Base-by-base conservation (phyloP, 2,797 vertebrate species). In the Sciurus vulgaris region DNA sequence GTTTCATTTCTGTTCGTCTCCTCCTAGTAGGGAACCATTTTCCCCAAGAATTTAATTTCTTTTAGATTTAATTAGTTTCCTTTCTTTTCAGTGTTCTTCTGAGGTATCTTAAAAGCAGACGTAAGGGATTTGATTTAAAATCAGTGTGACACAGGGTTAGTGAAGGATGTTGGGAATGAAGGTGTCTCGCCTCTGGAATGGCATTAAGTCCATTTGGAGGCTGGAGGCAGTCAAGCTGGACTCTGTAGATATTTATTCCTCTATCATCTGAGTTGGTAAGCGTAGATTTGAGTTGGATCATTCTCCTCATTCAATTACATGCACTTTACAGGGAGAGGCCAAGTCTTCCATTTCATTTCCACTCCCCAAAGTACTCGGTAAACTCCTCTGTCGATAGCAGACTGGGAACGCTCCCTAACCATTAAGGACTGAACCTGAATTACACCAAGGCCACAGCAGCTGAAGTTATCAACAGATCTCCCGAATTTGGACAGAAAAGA, bases 1-100 rank as follows among this genome's bases (percentile, higher is more conserved):
- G 20, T 56, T 93, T 89, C n/a, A 18, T 65, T 67, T 65, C 59
- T 84, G 7, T 82, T 77, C 85, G 56, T 76, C n/a, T 94, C 13
- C 67, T 91, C 18, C 38, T 77, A 65, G 11, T 38, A 17, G 9
- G 1, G 51, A 51, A 41, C 24, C 67, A 54, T 65, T 72, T 63
- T 89, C 26, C 67, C 44, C 65, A 30, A 77, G n/a, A 89, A 70
- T 93, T 96, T 92, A 49, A 94, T 96, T 96, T 95, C 5, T 95
- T 90, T 96, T 41, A 88, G 69, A 13, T 72, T 92, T 96, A 87
- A 88, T 85, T 95, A 70, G 74, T 74, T 88, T 70, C 56, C 35
- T 94, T 93, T 87, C 35, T 95, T 78, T 85, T 74, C 44, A 28
- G 63, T 69, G 38, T 72, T n/a, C 24, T 94, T 88, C 20, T 56